Percentiles rank a stretch among this genome's conserved stretches.
Evolutionary conservation across 2,797 vertebrate species (phyloP).

Genomic region (Denticeps clupeoides): DNA sequence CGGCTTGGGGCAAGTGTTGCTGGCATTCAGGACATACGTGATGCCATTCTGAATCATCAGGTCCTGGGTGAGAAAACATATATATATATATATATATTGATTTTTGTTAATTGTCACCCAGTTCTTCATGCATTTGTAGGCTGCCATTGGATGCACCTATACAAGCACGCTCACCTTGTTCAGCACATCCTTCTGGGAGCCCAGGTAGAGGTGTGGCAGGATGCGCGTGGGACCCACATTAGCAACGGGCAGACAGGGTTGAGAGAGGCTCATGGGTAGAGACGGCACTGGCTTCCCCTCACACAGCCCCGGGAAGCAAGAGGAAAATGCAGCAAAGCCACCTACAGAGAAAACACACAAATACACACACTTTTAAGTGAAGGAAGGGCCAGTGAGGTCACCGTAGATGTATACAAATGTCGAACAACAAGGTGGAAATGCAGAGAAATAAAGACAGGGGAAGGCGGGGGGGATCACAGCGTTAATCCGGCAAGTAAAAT

Average conservation of each 20-base stretch:
- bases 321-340: constrained; percentile 91
- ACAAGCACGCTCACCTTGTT: constrained; percentile 69
- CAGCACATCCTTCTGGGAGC: constrained; percentile 92
- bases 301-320: constrained; percentile 87
- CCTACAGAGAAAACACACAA: constrained; percentile 63
- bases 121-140: too few relatives aligned
- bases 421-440: too few relatives aligned
- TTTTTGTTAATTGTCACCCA: too few relatives aligned
- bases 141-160: constrained; percentile 4
- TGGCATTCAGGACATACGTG: constrained; percentile 92
- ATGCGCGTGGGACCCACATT: constrained; percentile 88
- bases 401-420: too few relatives aligned
- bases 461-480: too few relatives aligned
- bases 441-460: too few relatives aligned
- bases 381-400: too few relatives aligned
- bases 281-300: constrained; percentile 80
- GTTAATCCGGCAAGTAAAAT: too few relatives aligned
- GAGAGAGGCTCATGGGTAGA: constrained; percentile 89
- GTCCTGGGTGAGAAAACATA: constrained; percentile 68
- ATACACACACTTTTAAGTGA: too few relatives aligned
- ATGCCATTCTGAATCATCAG: constrained; percentile 93
- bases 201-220: constrained; percentile 91
- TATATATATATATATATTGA: too few relatives aligned
- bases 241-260: constrained; percentile 84
- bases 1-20: constrained; percentile 94